Conservation (phyloP, 2,113 vertebrate genomes). For the Osmerus eperlanus region DNA sequence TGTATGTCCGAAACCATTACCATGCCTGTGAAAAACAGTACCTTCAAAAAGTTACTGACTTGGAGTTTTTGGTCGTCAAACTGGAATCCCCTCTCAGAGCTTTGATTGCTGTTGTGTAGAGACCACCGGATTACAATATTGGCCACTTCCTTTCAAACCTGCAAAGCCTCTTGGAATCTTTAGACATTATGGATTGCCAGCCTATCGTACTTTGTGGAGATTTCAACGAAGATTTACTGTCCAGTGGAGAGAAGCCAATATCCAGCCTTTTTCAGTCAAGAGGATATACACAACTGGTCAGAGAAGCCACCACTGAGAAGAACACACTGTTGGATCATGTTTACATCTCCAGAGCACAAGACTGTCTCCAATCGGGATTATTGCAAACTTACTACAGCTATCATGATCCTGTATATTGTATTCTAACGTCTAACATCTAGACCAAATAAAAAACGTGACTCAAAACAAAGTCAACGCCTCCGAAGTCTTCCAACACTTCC, state of each 20-base stretch:
- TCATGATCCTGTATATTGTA: too few species aligned
- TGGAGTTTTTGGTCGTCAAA: constrained; percentile 32
- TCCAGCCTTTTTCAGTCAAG: not conserved
- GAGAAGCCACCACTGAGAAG: not conserved
- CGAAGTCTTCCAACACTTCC: too few species aligned
- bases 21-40: constrained; percentile 4
- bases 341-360: not conserved
- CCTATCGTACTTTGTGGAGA: constrained; percentile 12
- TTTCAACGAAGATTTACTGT: constrained; percentile 11
- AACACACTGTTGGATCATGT: not conserved
- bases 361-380: constrained; percentile 6
- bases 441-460: too few species aligned
- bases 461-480: too few species aligned
- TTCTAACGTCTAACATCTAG: too few species aligned
- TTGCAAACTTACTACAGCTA: not conserved
- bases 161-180: not conserved
- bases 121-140: constrained; percentile 10
- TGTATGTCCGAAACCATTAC: constrained; percentile 8
- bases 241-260: not conserved
- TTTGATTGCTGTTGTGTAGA: constrained; percentile 20
- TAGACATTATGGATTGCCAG: constrained; percentile 1
- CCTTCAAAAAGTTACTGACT: constrained; percentile 28
- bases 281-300: constrained; percentile 1
- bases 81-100: not conserved
- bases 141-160: constrained; percentile 5